Evolutionary conservation across 2,113 vertebrate species (phyloP), one percentile per base, ranked within the genome.

Genomic region (Marmota flaviventris): DNA sequence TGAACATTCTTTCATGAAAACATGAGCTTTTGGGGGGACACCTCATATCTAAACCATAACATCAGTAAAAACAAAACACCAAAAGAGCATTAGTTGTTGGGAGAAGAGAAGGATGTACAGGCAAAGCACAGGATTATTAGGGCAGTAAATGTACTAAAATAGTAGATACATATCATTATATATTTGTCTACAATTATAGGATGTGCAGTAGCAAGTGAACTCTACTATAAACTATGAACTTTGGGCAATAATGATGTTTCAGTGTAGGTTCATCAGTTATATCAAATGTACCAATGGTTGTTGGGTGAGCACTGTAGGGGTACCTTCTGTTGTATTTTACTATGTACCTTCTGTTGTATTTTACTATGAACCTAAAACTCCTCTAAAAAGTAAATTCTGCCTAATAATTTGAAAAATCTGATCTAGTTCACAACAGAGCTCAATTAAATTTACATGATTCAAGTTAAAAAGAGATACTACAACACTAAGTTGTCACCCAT

Each of bases 361-460:
- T 61, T 84, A 2, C 16, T 25, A 7, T 58, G 53, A 85, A 79
- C 11, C 24, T n/a, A 88, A 92, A 81, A 81, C 18, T 61, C 9
- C 9, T 51, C 51, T 79, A 72, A 70, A 84, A 83, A 39, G 34
- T 29, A 45, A 24, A 24, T 73, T 65, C 5, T 45, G 37, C 2
- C 37, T 65, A 63, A 48, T 90, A 69, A 32, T 39, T 42, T 58
- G 69, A 37, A 82, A 82, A 87, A 78, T 72, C 72, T 70, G 22
- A 85, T 86, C 39, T 42, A 86, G 24, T 16, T 95, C 17, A 76
- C 32, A 95, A 81, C 14, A 79, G 48, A 92, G 29, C 37, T 92
- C 70, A 84, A 83, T 69, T 92, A 94, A 88, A 93, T 48, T 69
- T 81, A 24, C 37, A 29, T 92, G 42, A 89, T 83, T 94, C 45